Evolutionary conservation across 2,113 vertebrate genomes (phyloP), one percentile per base, ranked within the genome.

Genomic region (Spheniscus mendiculus): DNA sequence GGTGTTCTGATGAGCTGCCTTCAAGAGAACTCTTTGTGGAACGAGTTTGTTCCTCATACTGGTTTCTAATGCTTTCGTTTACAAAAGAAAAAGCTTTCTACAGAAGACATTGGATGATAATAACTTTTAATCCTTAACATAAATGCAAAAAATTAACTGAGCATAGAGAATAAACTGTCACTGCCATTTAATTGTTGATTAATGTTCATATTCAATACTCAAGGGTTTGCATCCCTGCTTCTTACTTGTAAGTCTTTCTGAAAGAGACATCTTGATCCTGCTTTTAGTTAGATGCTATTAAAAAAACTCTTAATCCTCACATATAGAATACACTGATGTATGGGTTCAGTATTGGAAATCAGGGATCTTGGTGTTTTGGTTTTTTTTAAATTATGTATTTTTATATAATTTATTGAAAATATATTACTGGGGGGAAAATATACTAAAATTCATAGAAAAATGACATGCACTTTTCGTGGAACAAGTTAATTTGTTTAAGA

Each of bases 361-460:
- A 15, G 16, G 32, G 12, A 29, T 50, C 8, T n/a, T 40, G 25
- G 5, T 8, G 6, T 52, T 52, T 52, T 5, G 1, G 0, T 16
- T 62, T 27, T 3, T 58, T 49, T 73, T 17, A 2, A 40, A 21
- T 10, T 21, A 1, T 30, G 2, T 20, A 17, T 38, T 78, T 77
- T 67, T 29, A 58, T 44, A 25, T 25, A 34, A 45, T 34, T 56
- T 80, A 52, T 29, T 52, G 25, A 74, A 63, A 82, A n/a, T 38
- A 10, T 13, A 20, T 63, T 67, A 47, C 11, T 42, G 25, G 52
- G 9, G 9, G 1, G 2, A 3, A 32, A 52, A 56, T 36, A 42
- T 17, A 29, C 2, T 55, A 50, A 59, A 61, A 71, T 34, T 15
- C n/a, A 44, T 53, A 40, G 21, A 72, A 82, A 19, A 72, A 44